A percentile compares a stretch with the other conserved stretches of the same genome.
Conservation (phyloP, 2,888 invertebrate species). For the Melinaea menophilus region DNA sequence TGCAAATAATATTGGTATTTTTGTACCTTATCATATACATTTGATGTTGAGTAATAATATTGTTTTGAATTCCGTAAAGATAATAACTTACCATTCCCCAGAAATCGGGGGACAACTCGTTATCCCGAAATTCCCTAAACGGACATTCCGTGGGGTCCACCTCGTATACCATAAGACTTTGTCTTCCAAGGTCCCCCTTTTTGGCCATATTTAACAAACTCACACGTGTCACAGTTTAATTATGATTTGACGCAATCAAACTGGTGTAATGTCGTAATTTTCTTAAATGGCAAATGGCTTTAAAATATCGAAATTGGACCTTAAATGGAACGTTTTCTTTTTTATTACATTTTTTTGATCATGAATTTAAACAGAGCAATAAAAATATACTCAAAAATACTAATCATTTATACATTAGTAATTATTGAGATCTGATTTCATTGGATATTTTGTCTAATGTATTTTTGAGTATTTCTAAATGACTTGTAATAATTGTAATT, state of each 20-base stretch:
- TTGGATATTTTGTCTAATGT: background rate
- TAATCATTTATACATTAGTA: conserved; percentile 1
- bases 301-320: conserved; percentile 2
- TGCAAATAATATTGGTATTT: conserved; percentile 1
- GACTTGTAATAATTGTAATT: no score
- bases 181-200: conserved; percentile 22
- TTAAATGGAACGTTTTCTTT: conserved; percentile 5
- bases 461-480: background rate
- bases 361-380: conserved; percentile 1
- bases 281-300: conserved; percentile 6
- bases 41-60: background rate
- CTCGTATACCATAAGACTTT: conserved; percentile 19
- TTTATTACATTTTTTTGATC: conserved; percentile 2
- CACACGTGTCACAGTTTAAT: conserved; percentile 7
- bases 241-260: conserved; percentile 7
- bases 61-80: background rate
- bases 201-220: conserved; percentile 22
- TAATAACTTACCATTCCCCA: conserved; percentile 60
- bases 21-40: background rate
- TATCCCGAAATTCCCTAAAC: conserved; percentile 64
- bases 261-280: conserved; percentile 1
- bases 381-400: conserved; percentile 1
- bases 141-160: conserved; percentile 58
- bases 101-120: conserved; percentile 53
- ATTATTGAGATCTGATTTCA: background rate